These are phyloP conservation scores for Strigamia crassipes DNA, from an alignment of 2,888 invertebrate genomes.

Conservation along the genomic window DNA sequence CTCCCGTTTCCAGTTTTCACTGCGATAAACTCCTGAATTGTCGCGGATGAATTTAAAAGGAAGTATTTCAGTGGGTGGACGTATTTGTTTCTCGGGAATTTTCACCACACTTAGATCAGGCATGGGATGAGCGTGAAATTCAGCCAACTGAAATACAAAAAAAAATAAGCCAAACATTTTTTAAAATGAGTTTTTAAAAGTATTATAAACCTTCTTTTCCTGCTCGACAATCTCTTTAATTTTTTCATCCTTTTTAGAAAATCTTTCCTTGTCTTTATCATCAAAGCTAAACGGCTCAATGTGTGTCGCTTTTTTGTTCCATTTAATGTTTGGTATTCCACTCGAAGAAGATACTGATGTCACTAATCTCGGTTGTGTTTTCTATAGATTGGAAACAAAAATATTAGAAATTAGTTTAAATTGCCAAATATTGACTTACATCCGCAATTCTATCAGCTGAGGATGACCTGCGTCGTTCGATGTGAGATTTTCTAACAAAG, in stretches of 20 bases:
- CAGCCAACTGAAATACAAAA: not conserved
- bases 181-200: not conserved
- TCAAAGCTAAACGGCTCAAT: conserved; percentile 72
- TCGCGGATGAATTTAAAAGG: conserved; percentile 4
- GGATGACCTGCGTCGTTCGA: not conserved
- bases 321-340: conserved; percentile 55
- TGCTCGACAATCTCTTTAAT: conserved; percentile 58
- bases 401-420: not conserved
- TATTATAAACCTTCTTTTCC: conserved; percentile 54
- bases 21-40: not conserved
- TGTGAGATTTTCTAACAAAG: not conserved
- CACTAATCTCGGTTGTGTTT: not conserved
- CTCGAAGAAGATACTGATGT: conserved; percentile 49
- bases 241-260: conserved; percentile 66
- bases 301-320: conserved; percentile 53
- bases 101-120: conserved; percentile 51
- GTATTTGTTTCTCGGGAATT: not conserved
- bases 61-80: not conserved
- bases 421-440: not conserved
- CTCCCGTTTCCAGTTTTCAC: conserved; percentile 2
- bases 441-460: not conserved
- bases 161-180: not conserved
- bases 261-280: conserved; percentile 66
- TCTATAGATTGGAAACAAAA: not conserved
- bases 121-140: conserved; percentile 21